These are phyloP conservation scores for Ryuthela nishihirai DNA, from an alignment of 2,888 invertebrate genomes.

Conservation along the genomic window DNA sequence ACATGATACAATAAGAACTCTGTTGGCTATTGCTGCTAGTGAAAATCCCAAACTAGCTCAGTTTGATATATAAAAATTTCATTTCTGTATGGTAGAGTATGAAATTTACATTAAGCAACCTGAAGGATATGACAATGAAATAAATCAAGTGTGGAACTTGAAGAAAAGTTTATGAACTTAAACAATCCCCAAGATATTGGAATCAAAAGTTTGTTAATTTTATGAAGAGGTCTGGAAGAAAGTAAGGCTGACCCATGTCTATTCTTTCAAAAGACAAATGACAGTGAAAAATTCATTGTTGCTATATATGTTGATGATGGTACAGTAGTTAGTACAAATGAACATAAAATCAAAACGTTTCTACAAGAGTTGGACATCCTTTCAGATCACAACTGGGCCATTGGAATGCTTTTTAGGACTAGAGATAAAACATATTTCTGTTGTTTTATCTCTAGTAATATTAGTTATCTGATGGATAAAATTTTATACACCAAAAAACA, in stretches of 20 bases:
- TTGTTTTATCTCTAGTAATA: background rate
- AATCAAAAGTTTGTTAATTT: background rate
- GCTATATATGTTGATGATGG: slow-evolving; percentile 12
- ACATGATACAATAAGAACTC: background rate
- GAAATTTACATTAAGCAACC: background rate
- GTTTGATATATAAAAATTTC: slow-evolving; percentile 2
- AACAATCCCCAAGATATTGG: background rate
- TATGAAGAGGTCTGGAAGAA: background rate
- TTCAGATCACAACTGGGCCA: too few species aligned
- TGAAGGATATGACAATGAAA: slow-evolving; percentile 3
- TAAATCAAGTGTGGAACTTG: slow-evolving; percentile 11
- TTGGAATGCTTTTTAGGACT: too few species aligned
- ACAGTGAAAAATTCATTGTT: background rate
- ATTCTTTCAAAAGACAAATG: background rate
- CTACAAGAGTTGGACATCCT: background rate
- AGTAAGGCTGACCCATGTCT: slow-evolving; percentile 1
- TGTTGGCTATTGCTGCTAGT: background rate
- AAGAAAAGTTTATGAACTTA: slow-evolving; percentile 1
- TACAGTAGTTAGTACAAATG: background rate
- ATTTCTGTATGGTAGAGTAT: background rate
- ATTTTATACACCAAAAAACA: slow-evolving; percentile 5
- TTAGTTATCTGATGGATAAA: background rate
- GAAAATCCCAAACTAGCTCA: background rate
- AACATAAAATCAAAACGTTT: background rate
- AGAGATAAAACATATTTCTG: too few species aligned